Conservation (phyloP, 2,797 vertebrate species). For the Eulemur albifrons region DNA sequence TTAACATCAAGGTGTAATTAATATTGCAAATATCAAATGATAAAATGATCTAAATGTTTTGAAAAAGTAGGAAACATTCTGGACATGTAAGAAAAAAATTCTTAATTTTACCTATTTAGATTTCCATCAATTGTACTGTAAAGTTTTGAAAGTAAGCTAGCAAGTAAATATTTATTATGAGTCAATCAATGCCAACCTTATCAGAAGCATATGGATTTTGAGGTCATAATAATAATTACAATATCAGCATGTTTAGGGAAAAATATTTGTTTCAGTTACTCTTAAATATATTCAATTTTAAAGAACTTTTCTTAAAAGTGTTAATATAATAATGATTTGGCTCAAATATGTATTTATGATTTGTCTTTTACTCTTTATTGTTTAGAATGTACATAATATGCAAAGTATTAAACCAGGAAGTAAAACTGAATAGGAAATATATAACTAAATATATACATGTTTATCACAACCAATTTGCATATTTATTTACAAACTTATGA, state of each 20-base stretch:
- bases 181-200: not conserved
- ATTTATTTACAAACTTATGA: constrained; percentile 65
- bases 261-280: not conserved
- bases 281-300: not conserved
- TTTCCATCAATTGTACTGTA: not conserved
- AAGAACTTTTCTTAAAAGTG: not conserved
- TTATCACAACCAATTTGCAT: not conserved
- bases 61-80: not conserved
- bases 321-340: not conserved
- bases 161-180: not conserved
- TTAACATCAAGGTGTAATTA: not conserved
- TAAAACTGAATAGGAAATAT: constrained; percentile 46
- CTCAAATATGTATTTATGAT: not conserved
- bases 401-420: constrained; percentile 10
- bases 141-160: not conserved
- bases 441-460: constrained; percentile 13
- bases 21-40: not conserved
- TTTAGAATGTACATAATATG: not conserved
- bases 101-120: not conserved
- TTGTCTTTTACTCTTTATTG: constrained; percentile 41
- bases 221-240: not conserved
- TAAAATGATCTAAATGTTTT: not conserved
- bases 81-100: not conserved
- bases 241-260: not conserved
- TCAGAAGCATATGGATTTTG: not conserved